phyloP scores from a whole-genome alignment of 2,888 invertebrate species.

The Hypercompe scribonia region DNA sequence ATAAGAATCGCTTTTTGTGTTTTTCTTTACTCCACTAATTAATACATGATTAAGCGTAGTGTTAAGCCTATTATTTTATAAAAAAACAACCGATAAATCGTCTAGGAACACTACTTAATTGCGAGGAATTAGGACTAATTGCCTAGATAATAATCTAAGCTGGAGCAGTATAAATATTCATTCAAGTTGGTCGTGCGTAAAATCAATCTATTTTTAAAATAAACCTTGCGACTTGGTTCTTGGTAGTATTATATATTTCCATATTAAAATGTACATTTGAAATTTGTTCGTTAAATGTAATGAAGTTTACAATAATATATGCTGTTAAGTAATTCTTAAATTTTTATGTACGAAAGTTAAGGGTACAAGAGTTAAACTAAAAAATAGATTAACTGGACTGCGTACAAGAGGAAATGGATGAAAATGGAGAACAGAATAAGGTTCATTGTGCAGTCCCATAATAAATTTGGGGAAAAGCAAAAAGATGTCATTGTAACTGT shows the following conservation, averaged over 20 bases:
- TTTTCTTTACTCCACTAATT: background rate
- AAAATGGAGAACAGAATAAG: background rate
- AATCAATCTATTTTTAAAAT: conserved; percentile 4
- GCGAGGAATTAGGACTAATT: conserved; percentile 12
- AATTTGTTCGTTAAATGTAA: background rate
- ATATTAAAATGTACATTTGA: background rate
- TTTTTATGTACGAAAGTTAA: too few relatives aligned
- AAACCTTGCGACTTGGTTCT: background rate
- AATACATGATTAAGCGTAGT: background rate
- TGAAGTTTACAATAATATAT: background rate
- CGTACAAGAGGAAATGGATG: background rate
- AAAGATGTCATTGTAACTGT: background rate
- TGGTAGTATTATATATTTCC: background rate
- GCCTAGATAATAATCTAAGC: conserved; percentile 7
- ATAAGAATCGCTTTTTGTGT: background rate
- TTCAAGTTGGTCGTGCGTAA: background rate
- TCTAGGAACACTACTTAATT: conserved; percentile 5
- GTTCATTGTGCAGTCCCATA: too few relatives aligned
- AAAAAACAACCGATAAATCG: conserved; percentile 1
- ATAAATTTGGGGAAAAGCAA: too few relatives aligned
- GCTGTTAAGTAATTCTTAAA: background rate
- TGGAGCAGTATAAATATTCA: conserved; percentile 1
- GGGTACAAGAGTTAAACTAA: background rate
- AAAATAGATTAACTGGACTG: background rate
- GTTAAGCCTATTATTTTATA: conserved; percentile 2